Percentiles rank a stretch among this genome's conserved stretches.
Conservation (phyloP, 2,113 vertebrate genomes). For the Strix uralensis region DNA sequence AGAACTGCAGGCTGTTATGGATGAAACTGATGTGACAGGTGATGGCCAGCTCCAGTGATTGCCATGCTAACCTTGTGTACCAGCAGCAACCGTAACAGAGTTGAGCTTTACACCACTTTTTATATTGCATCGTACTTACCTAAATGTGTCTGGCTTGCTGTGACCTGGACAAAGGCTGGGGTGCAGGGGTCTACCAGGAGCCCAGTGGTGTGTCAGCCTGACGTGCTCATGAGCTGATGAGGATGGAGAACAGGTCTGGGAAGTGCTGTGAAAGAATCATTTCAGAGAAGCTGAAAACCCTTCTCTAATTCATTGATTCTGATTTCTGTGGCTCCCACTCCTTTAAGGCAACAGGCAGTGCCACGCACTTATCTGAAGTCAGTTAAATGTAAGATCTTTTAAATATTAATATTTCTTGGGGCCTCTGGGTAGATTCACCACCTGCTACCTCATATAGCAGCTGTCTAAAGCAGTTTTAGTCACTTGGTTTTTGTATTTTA, state of each 20-base stretch:
- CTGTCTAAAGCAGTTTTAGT: constrained; percentile 17
- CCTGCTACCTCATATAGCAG: constrained; percentile 42
- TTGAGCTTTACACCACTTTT: neutral
- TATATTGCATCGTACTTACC: neutral
- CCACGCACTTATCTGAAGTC: neutral
- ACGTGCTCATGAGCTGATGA: constrained; percentile 1
- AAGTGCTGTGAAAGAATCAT: neutral
- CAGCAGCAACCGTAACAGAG: neutral
- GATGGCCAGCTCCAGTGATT: neutral
- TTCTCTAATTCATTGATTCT: constrained; percentile 34
- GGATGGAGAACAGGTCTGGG: neutral
- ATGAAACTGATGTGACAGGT: neutral
- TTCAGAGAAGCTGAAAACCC: constrained; percentile 21
- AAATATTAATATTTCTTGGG: constrained; percentile 61
- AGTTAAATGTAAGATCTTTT: constrained; percentile 44
- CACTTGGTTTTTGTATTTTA: constrained; percentile 17
- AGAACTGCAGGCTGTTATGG: fast-evolving
- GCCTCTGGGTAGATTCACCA: neutral
- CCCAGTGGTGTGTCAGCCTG: neutral
- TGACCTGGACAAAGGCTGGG: neutral
- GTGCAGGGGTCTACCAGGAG: neutral
- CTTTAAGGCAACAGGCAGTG: constrained; percentile 1
- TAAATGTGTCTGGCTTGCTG: constrained; percentile 1
- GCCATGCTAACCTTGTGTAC: fast-evolving
- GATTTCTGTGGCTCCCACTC: constrained; percentile 6